Evolutionary conservation across 2,888 invertebrate genomes (phyloP).

Genomic region (Cryptocephalus moraei): DNA sequence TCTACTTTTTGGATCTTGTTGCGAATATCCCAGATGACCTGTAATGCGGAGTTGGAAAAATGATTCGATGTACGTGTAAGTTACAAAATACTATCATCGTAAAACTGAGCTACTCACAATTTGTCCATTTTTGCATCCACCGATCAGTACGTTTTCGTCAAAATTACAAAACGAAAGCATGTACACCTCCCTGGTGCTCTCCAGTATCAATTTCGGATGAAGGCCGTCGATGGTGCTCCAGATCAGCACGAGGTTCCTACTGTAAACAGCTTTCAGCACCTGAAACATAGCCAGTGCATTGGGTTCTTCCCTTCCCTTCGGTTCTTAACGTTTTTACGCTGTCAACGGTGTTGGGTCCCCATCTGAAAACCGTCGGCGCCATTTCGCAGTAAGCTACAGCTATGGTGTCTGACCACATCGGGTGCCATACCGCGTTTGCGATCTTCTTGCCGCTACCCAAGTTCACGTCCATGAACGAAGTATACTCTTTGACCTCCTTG

Average conservation of each 20-base stretch:
- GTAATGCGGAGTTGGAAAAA: too few relatives aligned
- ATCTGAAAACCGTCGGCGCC: conserved; percentile 41
- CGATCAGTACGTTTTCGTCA: conserved; percentile 57
- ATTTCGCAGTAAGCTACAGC: conserved; percentile 56
- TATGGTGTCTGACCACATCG: conserved; percentile 56
- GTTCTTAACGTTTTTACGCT: conserved; percentile 8
- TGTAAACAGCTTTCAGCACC: conserved; percentile 41
- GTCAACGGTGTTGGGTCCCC: conserved; percentile 23
- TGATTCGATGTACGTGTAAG: too few relatives aligned
- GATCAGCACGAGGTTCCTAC: conserved; percentile 55
- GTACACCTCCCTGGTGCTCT: conserved; percentile 56
- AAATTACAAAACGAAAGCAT: conserved; percentile 58
- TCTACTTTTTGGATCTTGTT: conserved; percentile 40
- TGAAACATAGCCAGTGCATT: conserved; percentile 7
- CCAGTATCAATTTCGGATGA: conserved; percentile 57
- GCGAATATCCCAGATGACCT: conserved; percentile 23
- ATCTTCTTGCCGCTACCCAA: conserved; percentile 57
- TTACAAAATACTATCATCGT: too few relatives aligned
- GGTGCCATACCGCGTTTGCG: conserved; percentile 58
- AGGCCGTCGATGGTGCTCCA: conserved; percentile 67
- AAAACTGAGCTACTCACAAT: conserved; percentile 32
- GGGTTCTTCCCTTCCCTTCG: neutral
- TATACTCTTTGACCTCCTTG: conserved; percentile 39
- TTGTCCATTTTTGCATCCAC: conserved; percentile 64
- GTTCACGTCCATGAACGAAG: conserved; percentile 54